Evolutionary conservation across 37 sponge, comb jelly and placozoan genomes (phyloP), one percentile per base, ranked within the genome.

Genomic region (Beroe ovata): DNA sequence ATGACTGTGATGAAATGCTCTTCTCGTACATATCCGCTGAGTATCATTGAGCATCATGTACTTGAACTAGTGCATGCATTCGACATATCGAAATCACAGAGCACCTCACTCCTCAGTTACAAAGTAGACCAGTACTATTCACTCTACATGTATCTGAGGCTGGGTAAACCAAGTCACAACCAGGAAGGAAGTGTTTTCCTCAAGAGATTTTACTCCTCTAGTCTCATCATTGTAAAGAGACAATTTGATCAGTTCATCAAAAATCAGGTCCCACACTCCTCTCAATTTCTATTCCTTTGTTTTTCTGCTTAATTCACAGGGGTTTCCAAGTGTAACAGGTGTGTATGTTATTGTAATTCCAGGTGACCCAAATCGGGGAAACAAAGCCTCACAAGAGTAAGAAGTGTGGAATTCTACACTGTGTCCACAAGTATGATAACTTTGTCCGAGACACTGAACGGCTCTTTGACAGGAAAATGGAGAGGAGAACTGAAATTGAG

Each of bases 291-390:
- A 58, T 58, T 58, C 16, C 59, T 19, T 19, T 58, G 11, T 58
- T 58, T 19, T 58, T 62, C 63, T 18, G 63, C 22, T 62, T 62
- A n/a, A n/a, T n/a, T n/a, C n/a, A 28, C n/a, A 62, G n/a, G 26
- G 26, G 26, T 18, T 62, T 62, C 59, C 59, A 58, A 19, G 11
- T 19, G 16, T 62, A 62, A 62, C 63, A 62, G 63, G n/a, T n/a
- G n/a, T n/a, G n/a, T n/a, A n/a, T n/a, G n/a, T 47, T 66, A 23
- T 42, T 8, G 4, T 22, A 77, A 25, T 42, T 21, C 4, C 84
- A 77, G 84, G 84, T 77, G 6, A 40, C 84, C n/a, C 84, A 77
- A 77, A 77, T 77, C 26, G 54, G 54, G 0, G 84, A 77, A 35
- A 41, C 84, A 20, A 77, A 42, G 84, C 28, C 54, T 4, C 42